phyloP scores from a whole-genome alignment of 2,888 invertebrate species.

The Meloe dianella region DNA sequence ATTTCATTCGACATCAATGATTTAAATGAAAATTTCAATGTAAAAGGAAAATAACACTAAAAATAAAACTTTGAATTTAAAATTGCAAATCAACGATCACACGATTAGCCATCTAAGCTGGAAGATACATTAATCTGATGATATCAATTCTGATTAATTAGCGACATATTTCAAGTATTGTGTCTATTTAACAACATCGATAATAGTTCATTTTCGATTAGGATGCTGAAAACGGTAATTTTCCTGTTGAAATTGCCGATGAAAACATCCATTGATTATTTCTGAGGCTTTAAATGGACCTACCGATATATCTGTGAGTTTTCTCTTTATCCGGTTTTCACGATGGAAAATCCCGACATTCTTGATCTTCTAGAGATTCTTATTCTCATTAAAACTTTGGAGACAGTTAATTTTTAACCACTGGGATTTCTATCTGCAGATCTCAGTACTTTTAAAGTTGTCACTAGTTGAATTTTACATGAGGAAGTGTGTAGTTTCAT shows the following conservation, averaged over 20 bases:
- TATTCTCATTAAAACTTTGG: not conserved
- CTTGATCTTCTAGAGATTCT: not conserved
- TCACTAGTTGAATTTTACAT: not conserved
- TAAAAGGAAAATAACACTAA: not conserved
- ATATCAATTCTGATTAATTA: constrained; percentile 1
- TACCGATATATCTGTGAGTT: too few species aligned
- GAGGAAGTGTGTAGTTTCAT: not conserved
- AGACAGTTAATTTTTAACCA: not conserved
- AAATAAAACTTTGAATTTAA: not conserved
- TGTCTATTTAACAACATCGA: not conserved
- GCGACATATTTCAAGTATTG: not conserved
- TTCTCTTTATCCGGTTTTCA: too few species aligned
- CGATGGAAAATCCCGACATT: not conserved
- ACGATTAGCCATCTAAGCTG: not conserved
- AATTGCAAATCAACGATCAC: too few species aligned
- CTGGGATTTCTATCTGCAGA: not conserved
- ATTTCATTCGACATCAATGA: too few species aligned
- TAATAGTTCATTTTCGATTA: not conserved
- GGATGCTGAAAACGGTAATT: too few species aligned
- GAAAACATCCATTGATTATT: too few species aligned
- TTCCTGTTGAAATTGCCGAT: too few species aligned
- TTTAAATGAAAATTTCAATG: too few species aligned
- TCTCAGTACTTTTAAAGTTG: not conserved
- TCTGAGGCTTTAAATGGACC: too few species aligned
- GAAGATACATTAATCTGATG: not conserved